These are phyloP conservation scores for Sphaerophoria taeniata DNA, from an alignment of 2,888 invertebrate species.

Conservation along the genomic window DNA sequence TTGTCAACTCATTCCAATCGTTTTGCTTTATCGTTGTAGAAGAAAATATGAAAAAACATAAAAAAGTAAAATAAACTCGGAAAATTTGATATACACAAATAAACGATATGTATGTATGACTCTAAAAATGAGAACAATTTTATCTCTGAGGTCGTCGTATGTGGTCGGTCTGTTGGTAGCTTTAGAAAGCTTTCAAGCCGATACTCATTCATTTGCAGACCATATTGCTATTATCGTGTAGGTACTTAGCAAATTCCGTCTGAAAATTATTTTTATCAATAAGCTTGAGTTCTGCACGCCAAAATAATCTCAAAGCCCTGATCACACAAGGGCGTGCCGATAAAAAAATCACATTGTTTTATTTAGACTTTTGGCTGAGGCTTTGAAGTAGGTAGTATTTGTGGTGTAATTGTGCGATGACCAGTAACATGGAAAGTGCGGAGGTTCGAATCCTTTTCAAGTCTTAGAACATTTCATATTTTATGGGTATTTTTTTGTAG, in stretches of 20 bases:
- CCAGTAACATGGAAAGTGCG: no score
- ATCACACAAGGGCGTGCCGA: no score
- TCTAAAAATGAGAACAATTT: conserved; percentile 52
- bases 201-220: conserved; percentile 38
- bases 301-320: conserved; percentile 22
- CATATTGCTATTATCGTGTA: conserved; percentile 68
- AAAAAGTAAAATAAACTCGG: conserved; percentile 46
- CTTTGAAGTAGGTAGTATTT: no score
- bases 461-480: no score
- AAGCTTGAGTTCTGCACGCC: conserved; percentile 28
- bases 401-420: no score
- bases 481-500: no score
- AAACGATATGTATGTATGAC: conserved; percentile 67
- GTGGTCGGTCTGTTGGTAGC: not conserved
- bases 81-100: conserved; percentile 56
- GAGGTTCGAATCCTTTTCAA: no score
- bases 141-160: not conserved
- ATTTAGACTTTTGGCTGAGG: no score
- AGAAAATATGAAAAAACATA: not conserved
- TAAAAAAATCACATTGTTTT: no score
- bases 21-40: not conserved
- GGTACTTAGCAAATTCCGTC: conserved; percentile 35
- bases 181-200: conserved; percentile 51
- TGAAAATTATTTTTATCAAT: conserved; percentile 58
- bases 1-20: conserved; percentile 39